Evolutionary conservation across 2,113 vertebrate genomes (phyloP), one percentile per base, ranked within the genome.

Genomic region (Scortum barcoo): DNA sequence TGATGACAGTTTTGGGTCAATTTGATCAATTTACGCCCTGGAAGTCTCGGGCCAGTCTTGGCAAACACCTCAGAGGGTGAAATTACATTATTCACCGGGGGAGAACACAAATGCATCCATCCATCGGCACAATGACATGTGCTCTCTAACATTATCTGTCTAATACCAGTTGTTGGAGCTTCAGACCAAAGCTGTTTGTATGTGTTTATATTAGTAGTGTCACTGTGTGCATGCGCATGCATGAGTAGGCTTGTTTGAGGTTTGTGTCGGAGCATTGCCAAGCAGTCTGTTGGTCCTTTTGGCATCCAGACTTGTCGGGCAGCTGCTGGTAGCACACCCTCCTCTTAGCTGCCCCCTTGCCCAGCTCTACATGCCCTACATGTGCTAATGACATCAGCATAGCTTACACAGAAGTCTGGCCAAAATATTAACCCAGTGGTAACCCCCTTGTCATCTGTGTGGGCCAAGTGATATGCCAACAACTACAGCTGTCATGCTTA

Each of bases 251-350:
- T 57, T 75, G 70, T 76, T 51, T 77, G 66, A 76, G 65, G 85
- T 57, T 69, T 84, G 68, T 72, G 67, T 83, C 74, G 70, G 33
- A 67, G 60, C 33, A 53, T 12, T 62, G 57, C 78, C 62, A 79
- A 48, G 26, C 50, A 69, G 26, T 61, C 53, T 61, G 48, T 33
- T 44, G 51, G 48, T 83, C 72, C 44, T 19, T 1, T 1, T 62
- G 76, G 70, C 58, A 67, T 80, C 8, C 7, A 66, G 68, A 67
- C 75, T 26, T 30, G 42, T 6, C 19, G 67, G 69, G 78, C 92
- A 93, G 92, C 88, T 92, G 92, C 82, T 80, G 42, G 8, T 60
- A 61, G 33, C 76, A 62, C 65, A 80, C 53, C 58, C 4, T 79
- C 67, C 71, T 44, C 53, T 65, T 38, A 75, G 48, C 53, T n/a